These are phyloP conservation scores for Potorous gilbertii DNA, from an alignment of 2,797 vertebrate genomes.

Conservation along the genomic window DNA sequence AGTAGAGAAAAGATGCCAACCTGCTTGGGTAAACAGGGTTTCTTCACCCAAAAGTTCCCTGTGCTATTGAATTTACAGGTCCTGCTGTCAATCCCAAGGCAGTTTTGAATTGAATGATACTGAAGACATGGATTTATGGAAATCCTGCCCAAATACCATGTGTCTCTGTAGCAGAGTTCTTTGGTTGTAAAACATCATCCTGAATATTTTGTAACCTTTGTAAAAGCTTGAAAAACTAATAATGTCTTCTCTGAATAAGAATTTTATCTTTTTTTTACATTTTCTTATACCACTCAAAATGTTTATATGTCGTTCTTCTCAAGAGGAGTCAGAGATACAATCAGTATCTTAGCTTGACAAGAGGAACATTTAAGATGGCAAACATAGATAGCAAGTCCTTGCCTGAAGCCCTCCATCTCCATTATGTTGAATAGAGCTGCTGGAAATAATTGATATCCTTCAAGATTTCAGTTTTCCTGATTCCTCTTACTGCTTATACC, in stretches of 20 bases:
- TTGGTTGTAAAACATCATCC: conserved; percentile 18
- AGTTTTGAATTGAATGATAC: conserved; percentile 17
- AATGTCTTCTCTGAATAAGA: conserved; percentile 7
- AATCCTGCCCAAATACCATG: conserved; percentile 22
- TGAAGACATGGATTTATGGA: conserved; percentile 43
- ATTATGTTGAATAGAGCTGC: background rate
- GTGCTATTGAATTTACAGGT: background rate
- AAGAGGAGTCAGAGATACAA: background rate
- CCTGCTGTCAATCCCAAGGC: conserved; percentile 26
- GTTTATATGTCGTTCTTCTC: background rate
- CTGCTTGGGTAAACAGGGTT: background rate
- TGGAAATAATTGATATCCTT: background rate
- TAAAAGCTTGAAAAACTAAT: conserved; percentile 9
- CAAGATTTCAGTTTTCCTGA: background rate
- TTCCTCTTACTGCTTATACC: background rate
- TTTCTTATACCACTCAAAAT: background rate
- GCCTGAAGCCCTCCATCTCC: background rate
- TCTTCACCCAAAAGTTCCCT: background rate
- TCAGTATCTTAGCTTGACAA: background rate
- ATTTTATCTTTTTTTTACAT: background rate
- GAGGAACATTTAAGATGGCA: background rate
- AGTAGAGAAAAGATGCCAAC: background rate
- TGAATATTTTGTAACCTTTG: conserved; percentile 35
- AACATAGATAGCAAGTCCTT: background rate
- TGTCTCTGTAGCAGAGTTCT: background rate